A percentile compares a stretch with the other conserved stretches of the same genome.
Evolutionary conservation across 2,888 invertebrate genomes (phyloP).

Genomic region (Serrognathus titanus): DNA sequence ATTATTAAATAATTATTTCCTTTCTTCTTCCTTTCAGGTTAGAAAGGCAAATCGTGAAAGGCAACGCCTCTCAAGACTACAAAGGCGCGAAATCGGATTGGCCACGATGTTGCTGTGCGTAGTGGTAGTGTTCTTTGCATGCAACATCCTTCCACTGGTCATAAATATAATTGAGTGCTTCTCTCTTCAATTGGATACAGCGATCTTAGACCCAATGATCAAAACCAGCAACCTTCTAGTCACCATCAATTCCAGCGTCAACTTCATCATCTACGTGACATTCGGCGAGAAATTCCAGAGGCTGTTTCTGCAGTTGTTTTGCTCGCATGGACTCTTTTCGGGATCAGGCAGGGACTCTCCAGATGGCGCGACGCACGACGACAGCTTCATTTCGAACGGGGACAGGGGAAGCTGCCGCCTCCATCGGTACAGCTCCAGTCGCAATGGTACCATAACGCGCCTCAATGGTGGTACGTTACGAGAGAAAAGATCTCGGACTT

Average conservation of each 20-base stretch:
- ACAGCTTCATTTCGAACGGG: slow-evolving; percentile 72
- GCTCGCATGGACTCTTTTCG: slow-evolving; percentile 56
- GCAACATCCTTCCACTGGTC: slow-evolving; percentile 84
- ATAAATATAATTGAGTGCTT: slow-evolving; percentile 85
- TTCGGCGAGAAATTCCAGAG: slow-evolving; percentile 96
- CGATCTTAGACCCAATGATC: slow-evolving; percentile 65
- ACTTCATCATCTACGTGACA: slow-evolving; percentile 96
- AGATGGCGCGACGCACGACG: slow-evolving; percentile 68
- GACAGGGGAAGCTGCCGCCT: slow-evolving; percentile 69
- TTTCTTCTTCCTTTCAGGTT: slow-evolving; percentile 55
- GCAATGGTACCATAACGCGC: slow-evolving; percentile 43
- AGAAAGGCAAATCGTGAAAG: slow-evolving; percentile 86
- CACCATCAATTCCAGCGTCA: slow-evolving; percentile 95
- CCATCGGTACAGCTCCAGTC: slow-evolving; percentile 53
- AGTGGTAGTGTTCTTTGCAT: slow-evolving; percentile 90
- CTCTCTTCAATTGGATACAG: slow-evolving; percentile 56
- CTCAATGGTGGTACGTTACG: slow-evolving; percentile 26
- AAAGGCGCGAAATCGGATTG: slow-evolving; percentile 88
- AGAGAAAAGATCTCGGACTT: slow-evolving; percentile 32
- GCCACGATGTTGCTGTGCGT: slow-evolving; percentile 95
- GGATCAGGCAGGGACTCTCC: slow-evolving; percentile 62
- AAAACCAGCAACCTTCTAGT: slow-evolving; percentile 88
- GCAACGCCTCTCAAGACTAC: slow-evolving; percentile 82
- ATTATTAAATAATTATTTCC: too few relatives aligned
- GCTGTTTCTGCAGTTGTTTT: slow-evolving; percentile 74